phyloP scores from a whole-genome alignment of 2,113 vertebrate species.

The Lophochroa leadbeateri region DNA sequence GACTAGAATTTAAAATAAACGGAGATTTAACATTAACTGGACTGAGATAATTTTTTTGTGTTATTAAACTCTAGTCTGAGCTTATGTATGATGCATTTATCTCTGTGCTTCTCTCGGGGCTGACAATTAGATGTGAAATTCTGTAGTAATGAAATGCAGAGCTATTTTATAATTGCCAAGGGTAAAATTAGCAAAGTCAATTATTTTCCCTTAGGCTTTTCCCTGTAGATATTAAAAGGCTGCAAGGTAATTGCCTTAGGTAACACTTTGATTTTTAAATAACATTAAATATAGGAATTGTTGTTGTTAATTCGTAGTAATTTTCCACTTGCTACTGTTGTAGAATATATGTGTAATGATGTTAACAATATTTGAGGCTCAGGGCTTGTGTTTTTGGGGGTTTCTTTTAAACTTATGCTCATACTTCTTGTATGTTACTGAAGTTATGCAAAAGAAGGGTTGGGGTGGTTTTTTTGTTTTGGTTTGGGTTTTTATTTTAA shows the following conservation, averaged over 20 bases:
- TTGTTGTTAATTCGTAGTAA: constrained; percentile 71
- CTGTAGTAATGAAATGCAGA: constrained; percentile 79
- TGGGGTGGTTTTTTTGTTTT: background rate
- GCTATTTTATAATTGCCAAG: constrained; percentile 80
- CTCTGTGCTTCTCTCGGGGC: constrained; percentile 62
- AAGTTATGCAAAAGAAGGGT: background rate
- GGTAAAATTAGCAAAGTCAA: constrained; percentile 84
- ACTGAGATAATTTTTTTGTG: constrained; percentile 60
- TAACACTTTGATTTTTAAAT: constrained; percentile 83
- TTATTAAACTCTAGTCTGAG: constrained; percentile 60
- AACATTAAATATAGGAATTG: constrained; percentile 76
- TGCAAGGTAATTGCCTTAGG: constrained; percentile 81
- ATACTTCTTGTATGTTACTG: background rate
- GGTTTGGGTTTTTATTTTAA: background rate
- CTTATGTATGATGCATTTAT: constrained; percentile 67
- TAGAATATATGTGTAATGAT: constrained; percentile 7
- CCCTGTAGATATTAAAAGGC: constrained; percentile 79
- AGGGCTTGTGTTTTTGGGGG: background rate
- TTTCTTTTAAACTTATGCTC: constrained; percentile 17
- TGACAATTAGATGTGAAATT: constrained; percentile 75
- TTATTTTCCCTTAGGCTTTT: constrained; percentile 83
- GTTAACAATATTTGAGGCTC: constrained; percentile 37
- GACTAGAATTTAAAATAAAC: constrained; percentile 35
- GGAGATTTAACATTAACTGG: constrained; percentile 14
- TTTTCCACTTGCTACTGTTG: constrained; percentile 59